Conservation (phyloP, 2,797 vertebrate genomes). For the Alfaro cultratus region DNA sequence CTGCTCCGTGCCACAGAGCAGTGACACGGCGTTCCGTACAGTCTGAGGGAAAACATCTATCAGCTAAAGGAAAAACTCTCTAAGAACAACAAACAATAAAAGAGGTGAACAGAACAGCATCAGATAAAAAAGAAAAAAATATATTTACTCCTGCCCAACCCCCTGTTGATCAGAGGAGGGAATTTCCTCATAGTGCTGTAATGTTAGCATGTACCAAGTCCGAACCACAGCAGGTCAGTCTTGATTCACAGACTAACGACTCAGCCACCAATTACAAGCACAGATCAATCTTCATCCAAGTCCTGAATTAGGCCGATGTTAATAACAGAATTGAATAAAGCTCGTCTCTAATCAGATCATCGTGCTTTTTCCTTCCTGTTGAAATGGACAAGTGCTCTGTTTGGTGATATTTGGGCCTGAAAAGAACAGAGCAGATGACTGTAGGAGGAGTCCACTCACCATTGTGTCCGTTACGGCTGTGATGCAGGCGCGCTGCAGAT, state of each 20-base stretch:
- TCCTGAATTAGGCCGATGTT: conserved; percentile 50
- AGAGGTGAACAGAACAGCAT: conserved; percentile 13
- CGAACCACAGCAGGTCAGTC: conserved; percentile 12
- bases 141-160: conserved; percentile 1
- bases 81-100: conserved; percentile 26
- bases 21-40: conserved; percentile 85
- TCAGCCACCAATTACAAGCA: conserved; percentile 54
- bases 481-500: conserved; percentile 90
- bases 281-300: conserved; percentile 45
- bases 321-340: conserved; percentile 72
- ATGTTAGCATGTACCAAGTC: conserved; percentile 28
- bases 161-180: conserved; percentile 30
- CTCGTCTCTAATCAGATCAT: conserved; percentile 64
- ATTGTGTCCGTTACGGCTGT: conserved; percentile 84
- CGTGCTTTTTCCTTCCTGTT: conserved; percentile 66
- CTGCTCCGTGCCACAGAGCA: conserved; percentile 89
- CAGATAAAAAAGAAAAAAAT: background rate
- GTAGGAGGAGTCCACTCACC: conserved; percentile 78
- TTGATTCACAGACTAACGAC: conserved; percentile 48
- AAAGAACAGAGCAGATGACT: conserved; percentile 9
- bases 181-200: conserved; percentile 30
- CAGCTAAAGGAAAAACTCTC: conserved; percentile 31
- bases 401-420: conserved; percentile 41
- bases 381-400: conserved; percentile 42
- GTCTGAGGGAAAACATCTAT: conserved; percentile 78